Percentiles rank a stretch among this genome's conserved stretches.
Conservation (phyloP, 2,888 invertebrate genomes). For the Folsomia manolachei region DNA sequence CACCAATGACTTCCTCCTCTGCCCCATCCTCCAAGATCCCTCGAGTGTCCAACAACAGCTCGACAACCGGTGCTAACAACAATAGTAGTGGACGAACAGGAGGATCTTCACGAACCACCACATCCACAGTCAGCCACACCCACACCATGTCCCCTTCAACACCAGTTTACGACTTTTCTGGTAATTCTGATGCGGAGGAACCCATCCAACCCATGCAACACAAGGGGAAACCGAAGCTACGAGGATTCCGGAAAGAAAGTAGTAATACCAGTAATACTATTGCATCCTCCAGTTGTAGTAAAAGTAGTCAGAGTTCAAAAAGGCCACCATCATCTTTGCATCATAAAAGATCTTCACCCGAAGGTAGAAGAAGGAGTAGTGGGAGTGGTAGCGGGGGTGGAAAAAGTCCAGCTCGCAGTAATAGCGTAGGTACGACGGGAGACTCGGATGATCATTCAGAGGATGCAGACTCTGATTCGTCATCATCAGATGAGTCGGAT, state of each 20-base stretch:
- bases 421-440: slow-evolving; percentile 6
- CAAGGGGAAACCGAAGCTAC: neutral
- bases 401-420: neutral
- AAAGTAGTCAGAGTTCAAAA: slow-evolving; percentile 11
- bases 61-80: slow-evolving; percentile 28
- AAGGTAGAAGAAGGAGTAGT: neutral
- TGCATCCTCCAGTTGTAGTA: slow-evolving; percentile 10
- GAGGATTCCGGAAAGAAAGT: neutral
- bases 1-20: slow-evolving; percentile 42
- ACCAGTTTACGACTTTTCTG: slow-evolving; percentile 11
- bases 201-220: slow-evolving; percentile 9
- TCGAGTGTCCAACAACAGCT: slow-evolving; percentile 40
- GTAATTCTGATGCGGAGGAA: slow-evolving; percentile 6
- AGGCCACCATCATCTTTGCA: slow-evolving; percentile 3
- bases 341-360: slow-evolving; percentile 1
- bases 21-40: slow-evolving; percentile 48
- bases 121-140: too few relatives aligned
- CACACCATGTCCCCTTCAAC: slow-evolving; percentile 13
- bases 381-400: neutral
- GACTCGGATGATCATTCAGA: neutral
- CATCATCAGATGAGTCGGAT: neutral
- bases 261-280: slow-evolving; percentile 10
- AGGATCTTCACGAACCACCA: slow-evolving; percentile 8
- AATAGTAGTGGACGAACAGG: neutral
- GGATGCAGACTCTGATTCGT: slow-evolving; percentile 8